phyloP scores from a whole-genome alignment of 2,797 vertebrate species.

The Sciaenops ocellatus region DNA sequence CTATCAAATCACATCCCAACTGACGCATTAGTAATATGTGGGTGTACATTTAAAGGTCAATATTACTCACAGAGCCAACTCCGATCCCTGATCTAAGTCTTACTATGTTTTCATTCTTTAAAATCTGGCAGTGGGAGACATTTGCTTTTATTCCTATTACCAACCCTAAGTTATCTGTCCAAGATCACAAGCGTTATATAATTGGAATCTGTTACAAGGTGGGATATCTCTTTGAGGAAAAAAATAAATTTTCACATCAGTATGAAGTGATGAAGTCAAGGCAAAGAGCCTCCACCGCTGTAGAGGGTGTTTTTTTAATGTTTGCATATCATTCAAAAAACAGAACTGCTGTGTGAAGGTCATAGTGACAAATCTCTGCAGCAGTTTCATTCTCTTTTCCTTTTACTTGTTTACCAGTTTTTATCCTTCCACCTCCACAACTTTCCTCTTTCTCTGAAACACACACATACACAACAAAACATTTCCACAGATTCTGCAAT shows the following conservation, averaged over 20 bases:
- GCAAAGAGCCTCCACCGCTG: neutral
- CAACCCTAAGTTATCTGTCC: constrained; percentile 21
- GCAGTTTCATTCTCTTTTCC: constrained; percentile 26
- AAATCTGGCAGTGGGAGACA: constrained; percentile 32
- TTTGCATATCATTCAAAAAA: constrained; percentile 43
- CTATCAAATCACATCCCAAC: constrained; percentile 4
- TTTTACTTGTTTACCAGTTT: constrained; percentile 35
- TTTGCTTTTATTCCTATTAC: constrained; percentile 25
- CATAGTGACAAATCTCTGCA: constrained; percentile 38
- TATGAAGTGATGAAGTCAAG: constrained; percentile 19
- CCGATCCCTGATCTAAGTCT: constrained; percentile 29
- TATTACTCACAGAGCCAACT: constrained; percentile 27
- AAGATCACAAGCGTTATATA: constrained; percentile 18
- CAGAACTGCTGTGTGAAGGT: constrained; percentile 38
- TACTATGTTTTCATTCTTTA: constrained; percentile 22
- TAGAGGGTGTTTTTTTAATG: constrained; percentile 3
- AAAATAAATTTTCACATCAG: constrained; percentile 11
- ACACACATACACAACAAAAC: constrained; percentile 14
- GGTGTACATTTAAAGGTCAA: constrained; percentile 44
- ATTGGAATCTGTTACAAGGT: constrained; percentile 21
- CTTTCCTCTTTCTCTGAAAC: constrained; percentile 9
- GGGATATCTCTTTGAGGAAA: neutral
- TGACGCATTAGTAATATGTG: constrained; percentile 8
- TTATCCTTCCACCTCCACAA: constrained; percentile 21
- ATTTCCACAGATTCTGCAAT: constrained; percentile 45